These are phyloP conservation scores for Aspidapion aeneum DNA, from an alignment of 2,888 invertebrate genomes.

Conservation along the genomic window DNA sequence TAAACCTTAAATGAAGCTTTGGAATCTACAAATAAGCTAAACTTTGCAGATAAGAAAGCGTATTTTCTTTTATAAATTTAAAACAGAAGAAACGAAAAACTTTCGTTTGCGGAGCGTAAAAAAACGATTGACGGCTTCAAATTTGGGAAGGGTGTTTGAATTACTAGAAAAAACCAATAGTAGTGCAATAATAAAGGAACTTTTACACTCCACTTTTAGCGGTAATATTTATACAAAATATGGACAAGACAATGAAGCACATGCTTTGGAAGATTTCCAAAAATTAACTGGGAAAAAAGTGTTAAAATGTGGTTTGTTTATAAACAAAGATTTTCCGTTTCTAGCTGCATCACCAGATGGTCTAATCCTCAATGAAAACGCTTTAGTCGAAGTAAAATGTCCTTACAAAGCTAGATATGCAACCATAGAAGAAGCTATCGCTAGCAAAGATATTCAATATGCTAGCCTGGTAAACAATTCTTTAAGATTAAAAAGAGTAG, in stretches of 20 bases:
- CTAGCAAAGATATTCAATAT: background rate
- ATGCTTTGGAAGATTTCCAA: slow-evolving; percentile 30
- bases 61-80: slow-evolving; percentile 26
- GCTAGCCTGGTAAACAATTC: background rate
- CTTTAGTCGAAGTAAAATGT: slow-evolving; percentile 35
- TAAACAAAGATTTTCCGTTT: slow-evolving; percentile 30
- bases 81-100: slow-evolving; percentile 25
- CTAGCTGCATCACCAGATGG: slow-evolving; percentile 35
- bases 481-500: slow-evolving; percentile 26
- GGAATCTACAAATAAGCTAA: slow-evolving; percentile 2
- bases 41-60: slow-evolving; percentile 24
- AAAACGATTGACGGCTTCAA: slow-evolving; percentile 37
- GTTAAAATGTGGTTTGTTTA: slow-evolving; percentile 28
- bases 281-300: slow-evolving; percentile 24
- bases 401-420: slow-evolving; percentile 31
- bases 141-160: slow-evolving; percentile 35
- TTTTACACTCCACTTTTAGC: slow-evolving; percentile 28
- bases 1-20: slow-evolving; percentile 9
- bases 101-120: slow-evolving; percentile 34
- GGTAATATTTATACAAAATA: slow-evolving; percentile 32
- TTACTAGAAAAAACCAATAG: slow-evolving; percentile 29
- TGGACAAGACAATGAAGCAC: slow-evolving; percentile 30
- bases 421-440: slow-evolving; percentile 28
- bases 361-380: slow-evolving; percentile 26
- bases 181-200: slow-evolving; percentile 24